Percentiles rank a stretch among this genome's conserved stretches.
These are phyloP conservation scores for Drosophila lowei DNA, from an alignment of 1,140 invertebrate genomes.

Conservation along the genomic window DNA sequence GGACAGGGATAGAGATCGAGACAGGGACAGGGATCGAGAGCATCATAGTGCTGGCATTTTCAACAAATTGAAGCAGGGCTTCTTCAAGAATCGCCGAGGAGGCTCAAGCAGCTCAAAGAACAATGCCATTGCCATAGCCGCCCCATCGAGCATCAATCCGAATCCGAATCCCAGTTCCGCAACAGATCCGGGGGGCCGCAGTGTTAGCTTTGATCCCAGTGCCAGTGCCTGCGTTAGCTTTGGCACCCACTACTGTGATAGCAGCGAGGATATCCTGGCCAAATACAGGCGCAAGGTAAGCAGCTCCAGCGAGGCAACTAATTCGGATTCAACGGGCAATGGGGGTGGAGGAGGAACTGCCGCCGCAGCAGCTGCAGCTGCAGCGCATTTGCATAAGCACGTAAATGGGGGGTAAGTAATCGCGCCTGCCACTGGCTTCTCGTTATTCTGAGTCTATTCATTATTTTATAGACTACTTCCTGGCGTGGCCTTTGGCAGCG, in stretches of 20 bases:
- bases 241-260: conserved; percentile 70
- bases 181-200: conserved; percentile 37
- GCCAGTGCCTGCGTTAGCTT: conserved; percentile 43
- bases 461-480: conserved; percentile 29
- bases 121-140: neutral
- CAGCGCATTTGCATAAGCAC: conserved; percentile 41
- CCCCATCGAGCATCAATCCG: neutral
- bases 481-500: conserved; percentile 88
- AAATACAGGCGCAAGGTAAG: conserved; percentile 95
- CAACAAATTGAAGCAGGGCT: conserved; percentile 87
- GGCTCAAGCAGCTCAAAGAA: conserved; percentile 67
- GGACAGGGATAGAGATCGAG: conserved; percentile 21
- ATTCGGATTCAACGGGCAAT: conserved; percentile 82
- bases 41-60: conserved; percentile 84
- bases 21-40: conserved; percentile 24
- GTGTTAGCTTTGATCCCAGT: conserved; percentile 73
- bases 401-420: conserved; percentile 50
- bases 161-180: conserved; percentile 4
- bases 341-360: conserved; percentile 26
- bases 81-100: conserved; percentile 86
- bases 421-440: too few relatives aligned
- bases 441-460: too few relatives aligned
- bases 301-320: conserved; percentile 85
- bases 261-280: conserved; percentile 95
- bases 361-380: neutral